Base-by-base conservation (phyloP, 2,113 vertebrate genomes). In the Chiloscyllium plagiosum region DNA sequence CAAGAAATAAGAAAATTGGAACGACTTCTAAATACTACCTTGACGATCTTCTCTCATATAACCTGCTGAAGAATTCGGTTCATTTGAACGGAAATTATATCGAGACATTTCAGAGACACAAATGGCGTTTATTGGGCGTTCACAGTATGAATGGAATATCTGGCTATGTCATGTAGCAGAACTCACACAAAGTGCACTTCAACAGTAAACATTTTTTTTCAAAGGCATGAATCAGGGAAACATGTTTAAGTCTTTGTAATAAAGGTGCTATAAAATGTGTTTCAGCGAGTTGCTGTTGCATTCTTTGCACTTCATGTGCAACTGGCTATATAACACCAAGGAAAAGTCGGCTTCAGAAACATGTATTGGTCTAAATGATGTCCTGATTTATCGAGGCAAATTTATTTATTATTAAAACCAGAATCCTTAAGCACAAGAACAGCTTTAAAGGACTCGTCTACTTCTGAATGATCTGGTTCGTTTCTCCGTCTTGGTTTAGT, bases 1-100 rank as follows among this genome's bases (percentile, higher is more conserved):
- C 94, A 95, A 95, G 93, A 95, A 95, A 95, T 95, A 95, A 52
- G 94, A 72, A 95, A 70, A 72, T 95, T 95, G 94, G 68, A 72
- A 95, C 42, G 22, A 26, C 47, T 95, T 68, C 69, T 95, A 72
- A 95, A 95, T 95, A 50, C 94, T 95, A 50, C 66, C 42, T 95
- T 76, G 68, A 50, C 69, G 68, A 4, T 72, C 52, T 70, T 42
- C 4, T 95, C 94, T 52, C 42, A 33, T 22, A 29, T 24, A 95
- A 95, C 69, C 87, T 72, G 69, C 52, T 76, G 24, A 94, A 37
- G 94, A 95, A 42, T 72, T 95, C 69, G 26, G 47, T 72, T 95
- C n/a, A 66, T 76, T 95, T 95, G 26, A 95, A 95, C 69, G 33
- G 89, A 61, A 95, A 52, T 61, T 52, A 95, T 72, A 42, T 72